These are phyloP conservation scores for Silurus asotus DNA, from an alignment of 2,113 vertebrate genomes.

Conservation along the genomic window DNA sequence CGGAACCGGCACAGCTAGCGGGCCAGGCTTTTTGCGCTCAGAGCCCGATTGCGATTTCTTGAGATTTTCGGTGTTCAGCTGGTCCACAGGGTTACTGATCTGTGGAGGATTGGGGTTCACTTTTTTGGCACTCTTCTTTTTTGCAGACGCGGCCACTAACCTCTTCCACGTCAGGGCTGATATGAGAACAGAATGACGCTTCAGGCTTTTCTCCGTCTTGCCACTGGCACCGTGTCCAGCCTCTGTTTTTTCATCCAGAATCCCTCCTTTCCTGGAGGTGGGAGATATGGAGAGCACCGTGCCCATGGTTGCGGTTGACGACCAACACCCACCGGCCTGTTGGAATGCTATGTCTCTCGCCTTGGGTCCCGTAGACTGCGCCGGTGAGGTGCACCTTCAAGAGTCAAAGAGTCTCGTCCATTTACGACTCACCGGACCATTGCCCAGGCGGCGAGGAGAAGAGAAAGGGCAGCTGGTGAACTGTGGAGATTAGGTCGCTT, in stretches of 20 bases:
- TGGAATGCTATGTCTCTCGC: conserved; percentile 49
- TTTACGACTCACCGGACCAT: conserved; percentile 50
- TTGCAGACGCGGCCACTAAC: conserved; percentile 83
- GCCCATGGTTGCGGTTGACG: conserved; percentile 76
- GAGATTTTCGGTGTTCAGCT: conserved; percentile 60
- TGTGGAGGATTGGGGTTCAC: conserved; percentile 80
- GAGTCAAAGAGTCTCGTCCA: conserved; percentile 52
- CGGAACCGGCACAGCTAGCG: conserved; percentile 73
- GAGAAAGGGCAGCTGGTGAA: conserved; percentile 25
- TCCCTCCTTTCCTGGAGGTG: conserved; percentile 72
- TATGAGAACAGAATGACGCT: conserved; percentile 82
- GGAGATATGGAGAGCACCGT: conserved; percentile 88
- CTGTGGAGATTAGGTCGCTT: conserved; percentile 25
- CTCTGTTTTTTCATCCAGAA: conserved; percentile 62
- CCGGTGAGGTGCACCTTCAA: conserved; percentile 43
- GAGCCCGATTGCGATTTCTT: conserved; percentile 61
- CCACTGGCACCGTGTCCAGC: conserved; percentile 56
- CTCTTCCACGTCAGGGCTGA: conserved; percentile 89
- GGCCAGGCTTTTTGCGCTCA: conserved; percentile 67
- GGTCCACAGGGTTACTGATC: conserved; percentile 62
- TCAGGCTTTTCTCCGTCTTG: conserved; percentile 79
- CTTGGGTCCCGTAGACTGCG: conserved; percentile 42
- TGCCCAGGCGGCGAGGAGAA: conserved; percentile 38
- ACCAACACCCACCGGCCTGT: conserved; percentile 57
- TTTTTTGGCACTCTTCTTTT: conserved; percentile 91